Base-by-base conservation (phyloP, 2,888 invertebrate genomes). In the Ceratothoa steindachneri region DNA sequence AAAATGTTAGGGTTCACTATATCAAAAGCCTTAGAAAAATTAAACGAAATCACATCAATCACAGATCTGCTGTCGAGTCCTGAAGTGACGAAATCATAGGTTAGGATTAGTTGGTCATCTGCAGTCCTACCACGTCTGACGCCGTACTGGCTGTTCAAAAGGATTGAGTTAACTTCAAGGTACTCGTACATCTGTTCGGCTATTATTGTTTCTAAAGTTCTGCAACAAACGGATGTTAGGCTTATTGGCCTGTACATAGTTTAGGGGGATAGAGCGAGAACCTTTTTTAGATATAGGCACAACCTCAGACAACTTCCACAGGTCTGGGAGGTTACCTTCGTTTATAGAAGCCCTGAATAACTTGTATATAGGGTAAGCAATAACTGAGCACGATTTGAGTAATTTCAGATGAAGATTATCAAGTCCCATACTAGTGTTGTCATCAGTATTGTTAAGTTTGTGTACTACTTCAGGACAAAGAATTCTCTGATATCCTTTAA, bases 221-320 rank as follows among this genome's bases (percentile, higher is more conserved):
- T 60, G n/a, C 60, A 60, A 60, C 60, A 60, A 19, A 60, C 60
- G 5, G 60, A 60, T 22, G 24, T 60, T 27, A 60, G n/a, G 60
- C 60, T 60, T 60, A 60, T n/a, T 9, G 60, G 60, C n/a, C 60
- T 5, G n/a, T n/a, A n/a, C n/a, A 60, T 60, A 60, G n/a, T 60
- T 60, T 5, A 60, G 60, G n/a, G 60, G 60, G 24, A 9, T 19
- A 22, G 5, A 60, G 5, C 60, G 5, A n/a, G 60, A 41, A 41
- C 27, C 27, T 60, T 60, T 60, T 19, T 60, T 60, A 24, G n/a
- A 60, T 60, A 60, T 22, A n/a, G 60, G 60, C n/a, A 60, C 60
- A 5, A 60, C 60, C 27, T 9, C 27, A 9, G 60, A 60, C 5
- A 60, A 9, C 5, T 5, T 9, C 60, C 60, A 60, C n/a, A 22